Base-by-base conservation (phyloP, 2,888 invertebrate genomes). In the Melinopterus prodromus region DNA sequence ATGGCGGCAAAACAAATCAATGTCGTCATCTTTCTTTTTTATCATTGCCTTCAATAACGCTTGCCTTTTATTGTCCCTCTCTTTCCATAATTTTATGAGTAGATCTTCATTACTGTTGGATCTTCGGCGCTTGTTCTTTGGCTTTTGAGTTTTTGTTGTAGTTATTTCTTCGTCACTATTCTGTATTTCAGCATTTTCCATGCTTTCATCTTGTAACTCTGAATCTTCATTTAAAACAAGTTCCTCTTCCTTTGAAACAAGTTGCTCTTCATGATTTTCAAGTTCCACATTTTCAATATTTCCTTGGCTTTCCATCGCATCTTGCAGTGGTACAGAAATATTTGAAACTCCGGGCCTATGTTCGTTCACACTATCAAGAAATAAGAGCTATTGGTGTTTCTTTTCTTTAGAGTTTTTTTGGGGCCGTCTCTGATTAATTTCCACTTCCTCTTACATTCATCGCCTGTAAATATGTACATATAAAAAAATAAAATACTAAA, bases 41-140 rank as follows among this genome's bases (percentile, higher is more conserved):
- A 69, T 15, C 15, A 70, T 77, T 77, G 77, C 12, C 69, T 36
- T 74, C 69, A 37, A 74, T 9, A 53, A 38, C 12, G 12, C 37
- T 78, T 78, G 74, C 16, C 72, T 74, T 15, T 53, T 75, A 14
- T 72, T 74, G 53, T 78, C 78, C 69, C 78, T 78, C 70, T 78
- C 78, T 78, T 78, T 78, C 74, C 74, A 78, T 70, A 78, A 74
- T 74, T 78, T 78, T 74, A 74, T 74, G 36, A 78, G 16, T 78
- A n/a, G 35, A 78, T 78, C 78, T 15, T 75, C 78, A 15, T 71
- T 78, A 72, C 72, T 72, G 26, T 38, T 71, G 38, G 14, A 16
- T 16, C 74, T 74, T 78, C 12, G 69, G 72, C 78, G 74, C 26
- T 78, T 53, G 15, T 74, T 71, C 35, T 74, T 74, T 77, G 69